Conservation (phyloP, 1,140 invertebrate species). For the Pseudomyrmex gracilis region DNA sequence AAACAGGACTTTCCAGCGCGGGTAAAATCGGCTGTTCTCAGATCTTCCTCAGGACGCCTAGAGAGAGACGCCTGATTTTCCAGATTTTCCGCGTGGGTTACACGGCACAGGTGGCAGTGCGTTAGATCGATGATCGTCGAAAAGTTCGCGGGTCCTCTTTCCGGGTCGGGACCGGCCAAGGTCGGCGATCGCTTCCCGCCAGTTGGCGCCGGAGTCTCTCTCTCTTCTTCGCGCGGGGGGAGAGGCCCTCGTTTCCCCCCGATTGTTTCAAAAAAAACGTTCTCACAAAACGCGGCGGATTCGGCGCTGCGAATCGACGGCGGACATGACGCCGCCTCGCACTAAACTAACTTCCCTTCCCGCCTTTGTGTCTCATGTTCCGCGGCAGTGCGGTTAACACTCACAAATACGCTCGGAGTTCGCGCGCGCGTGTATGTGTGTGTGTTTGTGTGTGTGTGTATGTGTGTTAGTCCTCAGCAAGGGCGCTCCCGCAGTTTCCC, state of each 20-base stretch:
- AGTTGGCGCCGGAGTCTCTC: not conserved
- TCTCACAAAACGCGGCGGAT: not conserved
- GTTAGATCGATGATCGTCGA: slow-evolving; percentile 11
- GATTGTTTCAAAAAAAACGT: not conserved
- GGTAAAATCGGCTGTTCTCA: not conserved
- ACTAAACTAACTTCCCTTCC: slow-evolving; percentile 48
- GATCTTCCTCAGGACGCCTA: not conserved
- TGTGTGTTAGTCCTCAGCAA: not conserved
- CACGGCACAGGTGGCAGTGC: not conserved
- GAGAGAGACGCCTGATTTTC: not conserved
- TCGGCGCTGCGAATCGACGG: slow-evolving; percentile 54
- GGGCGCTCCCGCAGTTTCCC: not conserved
- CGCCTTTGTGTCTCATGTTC: slow-evolving; percentile 45
- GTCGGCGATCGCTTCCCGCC: slow-evolving; percentile 13
- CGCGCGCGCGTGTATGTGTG: not conserved
- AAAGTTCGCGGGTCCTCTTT: slow-evolving; percentile 8
- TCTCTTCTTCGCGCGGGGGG: not conserved
- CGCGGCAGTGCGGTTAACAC: slow-evolving; percentile 17
- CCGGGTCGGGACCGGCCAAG: slow-evolving; percentile 21
- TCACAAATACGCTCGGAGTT: not conserved
- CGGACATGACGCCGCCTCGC: slow-evolving; percentile 47
- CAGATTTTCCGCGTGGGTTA: not conserved
- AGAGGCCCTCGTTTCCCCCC: not conserved
- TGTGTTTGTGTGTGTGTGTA: too few relatives aligned
- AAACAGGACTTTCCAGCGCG: not conserved